phyloP scores from a whole-genome alignment of 1,140 invertebrate species.

The Nasonia longicornis region DNA sequence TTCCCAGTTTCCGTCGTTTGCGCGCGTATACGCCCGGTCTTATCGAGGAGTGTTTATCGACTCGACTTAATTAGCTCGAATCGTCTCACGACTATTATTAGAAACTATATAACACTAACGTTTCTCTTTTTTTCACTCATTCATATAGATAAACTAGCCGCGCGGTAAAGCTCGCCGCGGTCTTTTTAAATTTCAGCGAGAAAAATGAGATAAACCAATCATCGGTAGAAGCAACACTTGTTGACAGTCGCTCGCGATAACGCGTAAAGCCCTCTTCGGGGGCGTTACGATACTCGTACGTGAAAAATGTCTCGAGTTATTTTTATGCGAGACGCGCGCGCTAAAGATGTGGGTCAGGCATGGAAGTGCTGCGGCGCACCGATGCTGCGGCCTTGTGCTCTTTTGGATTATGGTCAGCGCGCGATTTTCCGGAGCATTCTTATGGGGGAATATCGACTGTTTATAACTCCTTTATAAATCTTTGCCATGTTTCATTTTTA shows the following conservation, averaged over 20 bases:
- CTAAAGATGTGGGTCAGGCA: slow-evolving; percentile 33
- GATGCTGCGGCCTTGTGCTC: slow-evolving; percentile 34
- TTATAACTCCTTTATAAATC: no score
- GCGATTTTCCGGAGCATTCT: neutral
- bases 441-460: no score
- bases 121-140: no score
- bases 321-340: slow-evolving; percentile 25
- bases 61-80: neutral
- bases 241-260: neutral
- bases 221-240: neutral
- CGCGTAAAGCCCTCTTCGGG: neutral
- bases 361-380: slow-evolving; percentile 14
- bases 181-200: neutral
- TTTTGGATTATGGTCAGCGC: slow-evolving; percentile 23
- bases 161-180: no score
- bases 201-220: neutral
- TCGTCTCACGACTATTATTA: neutral
- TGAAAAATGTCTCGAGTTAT: slow-evolving; percentile 28
- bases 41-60: neutral
- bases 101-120: no score
- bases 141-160: no score
- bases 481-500: neutral
- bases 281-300: neutral
- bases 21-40: neutral
- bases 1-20: neutral